Base-by-base conservation (phyloP, 2,888 invertebrate species). In the Lepidonotus clava region DNA sequence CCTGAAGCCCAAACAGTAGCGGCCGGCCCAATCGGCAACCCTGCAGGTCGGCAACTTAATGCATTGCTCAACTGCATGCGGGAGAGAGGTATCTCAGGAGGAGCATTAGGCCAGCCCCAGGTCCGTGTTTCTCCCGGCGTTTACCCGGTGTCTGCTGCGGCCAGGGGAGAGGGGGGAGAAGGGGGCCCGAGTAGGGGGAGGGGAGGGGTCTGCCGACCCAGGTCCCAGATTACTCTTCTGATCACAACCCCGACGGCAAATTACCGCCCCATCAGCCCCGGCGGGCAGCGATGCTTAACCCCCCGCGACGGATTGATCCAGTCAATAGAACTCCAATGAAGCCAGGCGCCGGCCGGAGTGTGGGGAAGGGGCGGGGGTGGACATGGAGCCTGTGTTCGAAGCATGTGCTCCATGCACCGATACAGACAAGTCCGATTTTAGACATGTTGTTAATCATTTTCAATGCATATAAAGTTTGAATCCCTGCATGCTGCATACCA, bases 141-240 rank as follows among this genome's bases (percentile, higher is more conserved):
- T 76, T 0, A n/a, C n/a, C n/a, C 0, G 38, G 38, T n/a, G n/a
- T n/a, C n/a, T n/a, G n/a, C n/a, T 6, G 38, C 14, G 36, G 41
- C 18, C 46, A 80, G 51, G 41, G 80, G 14, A 18, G 24, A 66
- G 80, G 14, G n/a, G n/a, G n/a, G n/a, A 14, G 11, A 21, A 51
- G 11, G 51, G 51, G 51, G 51, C 51, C 11, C 14, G 51, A 21
- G 51, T 21, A 51, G 51, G 14, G 11, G 51, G 51, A 51, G 21
- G 11, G 51, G 51, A 14, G 14, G 21, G 51, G 14, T 51, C 21
- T 21, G 21, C 32, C 14, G 46, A n/a, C 51, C 4, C 51, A 80
- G n/a, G 32, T 6, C 80, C 80, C 51, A 28, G 80, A 80, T 80
- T 80, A 80, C 80, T 46, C 80, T 38, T 46, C 80, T 80, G 80